Conservation (phyloP, 2,888 invertebrate genomes). For the Parnassius smintheus region DNA sequence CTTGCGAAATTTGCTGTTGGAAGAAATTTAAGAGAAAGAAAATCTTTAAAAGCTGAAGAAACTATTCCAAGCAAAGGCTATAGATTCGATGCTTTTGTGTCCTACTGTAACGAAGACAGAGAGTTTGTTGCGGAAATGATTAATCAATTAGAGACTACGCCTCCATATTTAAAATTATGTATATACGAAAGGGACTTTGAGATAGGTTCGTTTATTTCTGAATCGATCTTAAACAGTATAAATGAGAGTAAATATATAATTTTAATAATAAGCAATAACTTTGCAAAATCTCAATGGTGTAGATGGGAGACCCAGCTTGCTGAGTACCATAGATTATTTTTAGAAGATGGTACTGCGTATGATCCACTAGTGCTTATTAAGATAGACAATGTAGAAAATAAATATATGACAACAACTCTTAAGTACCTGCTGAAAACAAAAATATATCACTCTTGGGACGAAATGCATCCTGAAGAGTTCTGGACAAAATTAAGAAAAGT, state of each 20-base stretch:
- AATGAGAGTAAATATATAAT: conserved; percentile 84
- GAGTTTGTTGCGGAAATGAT: conserved; percentile 83
- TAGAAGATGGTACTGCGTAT: conserved; percentile 78
- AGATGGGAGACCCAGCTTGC: conserved; percentile 86
- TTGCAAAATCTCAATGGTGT: conserved; percentile 87
- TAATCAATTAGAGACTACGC: conserved; percentile 80
- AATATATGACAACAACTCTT: conserved; percentile 81
- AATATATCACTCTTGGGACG: conserved; percentile 83
- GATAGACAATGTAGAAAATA: conserved; percentile 79
- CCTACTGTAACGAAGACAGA: conserved; percentile 82
- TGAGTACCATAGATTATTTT: conserved; percentile 83
- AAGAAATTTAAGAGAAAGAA: conserved; percentile 54
- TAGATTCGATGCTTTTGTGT: conserved; percentile 82
- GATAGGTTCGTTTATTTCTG: conserved; percentile 83
- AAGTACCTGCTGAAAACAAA: conserved; percentile 83
- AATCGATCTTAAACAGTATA: conserved; percentile 84
- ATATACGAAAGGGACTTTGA: conserved; percentile 86
- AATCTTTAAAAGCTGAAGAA: conserved; percentile 34
- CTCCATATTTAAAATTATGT: conserved; percentile 83
- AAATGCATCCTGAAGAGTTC: conserved; percentile 63
- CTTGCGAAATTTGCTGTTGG: conserved; percentile 76
- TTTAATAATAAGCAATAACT: conserved; percentile 84
- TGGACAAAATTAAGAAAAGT: conserved; percentile 67
- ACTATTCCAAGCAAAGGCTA: conserved; percentile 49
- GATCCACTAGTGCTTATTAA: conserved; percentile 83